Base-by-base conservation (phyloP, 2,888 invertebrate genomes). In the Noctua comes region DNA sequence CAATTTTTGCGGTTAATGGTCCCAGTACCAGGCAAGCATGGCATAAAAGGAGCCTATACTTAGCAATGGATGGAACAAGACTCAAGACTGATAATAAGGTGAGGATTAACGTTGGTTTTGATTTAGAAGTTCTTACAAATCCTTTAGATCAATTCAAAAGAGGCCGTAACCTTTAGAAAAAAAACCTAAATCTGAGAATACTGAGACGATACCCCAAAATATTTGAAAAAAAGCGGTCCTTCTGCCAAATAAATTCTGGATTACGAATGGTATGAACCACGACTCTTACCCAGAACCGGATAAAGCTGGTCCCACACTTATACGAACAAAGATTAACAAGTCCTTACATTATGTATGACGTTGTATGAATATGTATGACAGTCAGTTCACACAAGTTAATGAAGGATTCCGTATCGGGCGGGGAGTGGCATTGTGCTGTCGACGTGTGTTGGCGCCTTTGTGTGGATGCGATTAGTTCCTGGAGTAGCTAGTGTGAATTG, bases 401-500 rank as follows among this genome's bases (percentile, higher is more conserved):
- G 88, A 86, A 83, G 80, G 80, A 80, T 87, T 87, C 86, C 82
- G 3, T 83, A 86, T 74, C 64, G 68, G 86, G 85, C 71, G 66
- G 27, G 48, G 40, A 62, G 31, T 73, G 54, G 73, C 68, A 86
- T 77, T 86, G 75, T 81, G 48, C 73, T 68, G 69, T n/a, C 24
- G 27, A 51, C 72, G 59, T 78, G 82, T 71, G 64, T 64, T 73
- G 62, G 73, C 73, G 82, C 82, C 83, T 73, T 77, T 82, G 46
- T 46, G 48, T 69, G 46, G 24, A 24, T 64, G 62, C 7, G 36
- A 73, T 68, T 72, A 73, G 86, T 83, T 84, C 83, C 86, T 83
- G 71, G 69, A 73, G 27, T 65, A 62, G 21, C 18, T 43, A n/a
- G n/a, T 57, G 40, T 36, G 18, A 13, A 65, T 24, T 3, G 7